Evolutionary conservation across 2,888 invertebrate genomes (phyloP), one percentile per base, ranked within the genome.

Genomic region (Gryllus longicercus): DNA sequence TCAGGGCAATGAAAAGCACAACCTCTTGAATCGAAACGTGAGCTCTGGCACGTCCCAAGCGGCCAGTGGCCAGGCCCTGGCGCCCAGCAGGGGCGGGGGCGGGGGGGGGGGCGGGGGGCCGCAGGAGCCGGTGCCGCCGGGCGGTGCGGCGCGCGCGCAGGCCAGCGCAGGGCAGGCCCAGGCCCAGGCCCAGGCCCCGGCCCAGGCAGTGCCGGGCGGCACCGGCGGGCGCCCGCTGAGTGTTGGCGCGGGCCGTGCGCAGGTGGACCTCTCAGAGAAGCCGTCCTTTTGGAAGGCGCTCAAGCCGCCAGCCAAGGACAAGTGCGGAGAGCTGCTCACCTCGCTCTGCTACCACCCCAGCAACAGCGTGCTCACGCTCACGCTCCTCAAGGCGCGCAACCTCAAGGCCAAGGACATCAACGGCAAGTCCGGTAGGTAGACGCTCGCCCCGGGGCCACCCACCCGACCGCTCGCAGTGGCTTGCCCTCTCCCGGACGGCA

Each of bases 381-480:
- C 96, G 38, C 91, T 97, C 84, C 92, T 97, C 85, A 97, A 98
- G 88, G 97, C 97, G 76, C 91, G 96, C 85, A 97, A 97, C 87
- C 91, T 98, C 83, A 97, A 97, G 88, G 97, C 97, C 77, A 97
- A 97, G 88, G 97, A 97, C 87, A 97, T 97, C 85, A 97, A 96
- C 84, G 97, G 97, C 85, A 96, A 96, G 89, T 96, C 95, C 87
- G 95, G 95, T 95, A 87, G 88, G 89, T 84, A 10, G 38, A 38
- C 38, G 38, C 38, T 38, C 38, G 38, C 38, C 38, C 38, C 38
- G 38, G 8, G 38, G 38, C 8, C 38, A 1, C 38, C 21, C 5
- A 8, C 38, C 38, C 38, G 38, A 38, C 5, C 38, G 21, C 1
- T 21, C 21, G 21, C 38, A 38, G 5, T 38, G 2, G 25, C 25